phyloP scores from a whole-genome alignment of 2,113 vertebrate genomes.

The Eolophus roseicapilla region DNA sequence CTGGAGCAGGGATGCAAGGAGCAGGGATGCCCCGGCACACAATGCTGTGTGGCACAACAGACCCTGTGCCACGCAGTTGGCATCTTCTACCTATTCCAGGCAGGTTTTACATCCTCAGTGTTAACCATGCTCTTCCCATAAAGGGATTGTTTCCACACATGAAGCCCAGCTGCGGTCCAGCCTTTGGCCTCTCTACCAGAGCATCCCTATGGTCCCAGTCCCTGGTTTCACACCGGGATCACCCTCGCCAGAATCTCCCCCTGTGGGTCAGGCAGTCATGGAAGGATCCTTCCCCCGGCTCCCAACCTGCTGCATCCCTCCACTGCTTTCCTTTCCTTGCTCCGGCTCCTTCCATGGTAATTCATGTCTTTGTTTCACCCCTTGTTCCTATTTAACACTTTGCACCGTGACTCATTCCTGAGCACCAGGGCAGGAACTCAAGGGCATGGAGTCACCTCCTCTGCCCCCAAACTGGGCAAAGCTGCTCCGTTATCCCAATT shows the following conservation, averaged over 20 bases:
- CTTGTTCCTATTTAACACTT: background rate
- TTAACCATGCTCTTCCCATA: rapidly evolving
- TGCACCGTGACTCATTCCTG: rapidly evolving
- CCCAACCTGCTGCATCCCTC: rapidly evolving
- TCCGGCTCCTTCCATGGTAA: rapidly evolving
- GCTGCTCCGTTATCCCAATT: rapidly evolving
- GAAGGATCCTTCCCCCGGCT: rapidly evolving
- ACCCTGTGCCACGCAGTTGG: background rate
- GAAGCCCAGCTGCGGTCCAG: rapidly evolving
- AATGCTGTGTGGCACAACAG: rapidly evolving
- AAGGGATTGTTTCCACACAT: rapidly evolving
- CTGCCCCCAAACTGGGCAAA: background rate
- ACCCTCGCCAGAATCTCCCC: rapidly evolving
- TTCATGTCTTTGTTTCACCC: background rate
- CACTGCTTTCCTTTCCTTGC: rapidly evolving
- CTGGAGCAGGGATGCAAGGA: background rate
- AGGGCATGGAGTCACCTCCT: background rate
- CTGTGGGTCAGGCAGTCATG: too few relatives aligned
- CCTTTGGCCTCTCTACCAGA: rapidly evolving
- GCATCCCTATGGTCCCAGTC: rapidly evolving
- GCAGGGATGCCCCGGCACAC: rapidly evolving
- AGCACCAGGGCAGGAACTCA: background rate
- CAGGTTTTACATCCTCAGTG: rapidly evolving
- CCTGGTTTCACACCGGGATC: rapidly evolving
- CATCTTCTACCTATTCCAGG: rapidly evolving